phyloP scores from a whole-genome alignment of 2,113 vertebrate genomes.

The Passerina amoena region DNA sequence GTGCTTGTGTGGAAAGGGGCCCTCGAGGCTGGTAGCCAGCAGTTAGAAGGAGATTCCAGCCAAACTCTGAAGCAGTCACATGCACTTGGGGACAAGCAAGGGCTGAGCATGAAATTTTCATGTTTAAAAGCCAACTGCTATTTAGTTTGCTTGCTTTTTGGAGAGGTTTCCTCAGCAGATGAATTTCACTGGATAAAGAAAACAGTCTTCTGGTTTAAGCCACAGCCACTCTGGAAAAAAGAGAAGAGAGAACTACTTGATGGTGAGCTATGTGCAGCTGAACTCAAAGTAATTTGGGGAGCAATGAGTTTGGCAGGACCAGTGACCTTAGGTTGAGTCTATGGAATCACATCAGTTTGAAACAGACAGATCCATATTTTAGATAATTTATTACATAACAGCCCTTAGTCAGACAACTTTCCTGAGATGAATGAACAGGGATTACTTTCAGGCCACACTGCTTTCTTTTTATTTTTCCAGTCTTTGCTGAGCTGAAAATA shows the following conservation, averaged over 20 bases:
- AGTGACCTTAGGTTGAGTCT: neutral
- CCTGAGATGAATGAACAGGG: neutral
- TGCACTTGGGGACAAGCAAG: neutral
- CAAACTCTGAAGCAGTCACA: neutral
- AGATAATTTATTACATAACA: neutral
- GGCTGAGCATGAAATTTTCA: neutral
- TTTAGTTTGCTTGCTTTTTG: neutral
- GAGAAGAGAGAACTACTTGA: neutral
- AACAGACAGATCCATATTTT: neutral
- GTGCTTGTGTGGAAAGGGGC: neutral
- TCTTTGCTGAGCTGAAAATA: neutral
- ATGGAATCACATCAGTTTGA: neutral
- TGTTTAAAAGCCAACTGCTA: neutral
- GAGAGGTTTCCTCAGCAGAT: neutral
- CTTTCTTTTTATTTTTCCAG: slow-evolving; percentile 17
- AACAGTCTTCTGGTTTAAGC: neutral
- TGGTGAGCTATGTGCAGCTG: neutral
- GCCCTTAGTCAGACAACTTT: neutral
- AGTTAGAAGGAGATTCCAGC: neutral
- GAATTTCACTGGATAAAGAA: neutral
- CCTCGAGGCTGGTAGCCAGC: neutral
- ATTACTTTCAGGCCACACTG: neutral
- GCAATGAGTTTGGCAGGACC: neutral
- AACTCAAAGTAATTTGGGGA: neutral
- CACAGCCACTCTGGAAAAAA: neutral